phyloP scores from a whole-genome alignment of 1,140 invertebrate species.

The Tachypleus tridentatus region DNA sequence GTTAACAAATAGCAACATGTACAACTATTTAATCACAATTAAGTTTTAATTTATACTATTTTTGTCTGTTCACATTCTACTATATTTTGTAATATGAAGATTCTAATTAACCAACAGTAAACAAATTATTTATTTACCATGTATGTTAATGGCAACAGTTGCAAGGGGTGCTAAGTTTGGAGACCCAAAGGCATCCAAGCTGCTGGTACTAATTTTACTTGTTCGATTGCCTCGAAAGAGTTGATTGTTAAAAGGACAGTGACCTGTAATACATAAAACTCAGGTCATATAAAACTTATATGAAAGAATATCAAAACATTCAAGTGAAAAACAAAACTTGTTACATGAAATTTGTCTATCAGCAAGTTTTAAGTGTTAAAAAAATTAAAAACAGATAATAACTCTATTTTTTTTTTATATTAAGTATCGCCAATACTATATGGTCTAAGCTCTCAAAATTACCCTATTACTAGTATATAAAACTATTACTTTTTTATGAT shows the following conservation, averaged over 20 bases:
- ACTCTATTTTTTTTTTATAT: too few species aligned
- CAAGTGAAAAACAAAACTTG: too few species aligned
- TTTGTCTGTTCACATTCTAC: background rate
- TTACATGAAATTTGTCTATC: too few species aligned
- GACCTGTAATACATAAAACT: constrained; percentile 19
- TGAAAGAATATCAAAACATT: too few species aligned
- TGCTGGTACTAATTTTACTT: constrained; percentile 62
- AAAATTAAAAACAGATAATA: too few species aligned
- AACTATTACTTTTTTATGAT: background rate
- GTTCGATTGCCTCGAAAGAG: constrained; percentile 84
- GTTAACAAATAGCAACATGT: too few species aligned
- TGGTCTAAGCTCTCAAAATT: background rate
- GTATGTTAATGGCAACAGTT: constrained; percentile 45
- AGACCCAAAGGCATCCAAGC: constrained; percentile 78
- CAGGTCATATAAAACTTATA: background rate
- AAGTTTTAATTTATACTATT: background rate
- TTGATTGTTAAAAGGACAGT: constrained; percentile 74
- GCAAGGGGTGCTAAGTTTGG: constrained; percentile 80
- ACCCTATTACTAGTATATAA: background rate
- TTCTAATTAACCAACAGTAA: background rate
- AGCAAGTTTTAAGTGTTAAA: too few species aligned
- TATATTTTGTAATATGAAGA: background rate
- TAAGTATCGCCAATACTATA: too few species aligned
- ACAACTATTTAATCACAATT: too few species aligned
- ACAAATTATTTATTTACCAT: constrained; percentile 31